phyloP scores from a whole-genome alignment of 2,113 vertebrate genomes.

The Spheniscus mendiculus region DNA sequence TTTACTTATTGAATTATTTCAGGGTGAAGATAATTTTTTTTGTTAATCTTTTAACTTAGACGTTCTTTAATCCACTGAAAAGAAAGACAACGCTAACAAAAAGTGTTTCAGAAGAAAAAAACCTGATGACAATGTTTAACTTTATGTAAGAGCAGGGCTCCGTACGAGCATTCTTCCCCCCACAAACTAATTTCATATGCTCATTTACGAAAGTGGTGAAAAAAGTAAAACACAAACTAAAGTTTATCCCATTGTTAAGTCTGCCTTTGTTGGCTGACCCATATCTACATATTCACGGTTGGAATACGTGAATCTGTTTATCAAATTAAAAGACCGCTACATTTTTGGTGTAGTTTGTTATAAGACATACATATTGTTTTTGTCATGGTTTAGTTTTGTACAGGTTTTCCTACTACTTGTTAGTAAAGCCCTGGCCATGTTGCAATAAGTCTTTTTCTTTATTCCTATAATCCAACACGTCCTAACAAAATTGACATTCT shows the following conservation, averaged over 20 bases:
- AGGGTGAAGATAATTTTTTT: neutral
- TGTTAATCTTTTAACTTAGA: neutral
- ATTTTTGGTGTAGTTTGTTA: neutral
- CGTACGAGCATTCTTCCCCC: neutral
- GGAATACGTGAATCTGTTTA: neutral
- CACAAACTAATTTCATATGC: neutral
- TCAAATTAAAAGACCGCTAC: neutral
- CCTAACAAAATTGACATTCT: neutral
- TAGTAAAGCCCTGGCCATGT: neutral
- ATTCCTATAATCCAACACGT: neutral
- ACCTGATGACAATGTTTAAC: neutral
- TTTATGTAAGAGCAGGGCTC: neutral
- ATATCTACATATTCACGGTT: neutral
- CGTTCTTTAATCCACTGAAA: neutral
- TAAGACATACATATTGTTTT: neutral
- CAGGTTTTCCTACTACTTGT: neutral
- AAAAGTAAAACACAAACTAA: neutral
- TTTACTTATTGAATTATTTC: neutral
- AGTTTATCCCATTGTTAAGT: neutral
- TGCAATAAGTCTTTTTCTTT: neutral
- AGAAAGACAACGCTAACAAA: neutral
- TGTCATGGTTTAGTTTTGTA: neutral
- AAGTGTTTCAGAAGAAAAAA: neutral
- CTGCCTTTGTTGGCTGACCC: neutral
- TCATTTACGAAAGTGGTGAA: neutral